These are phyloP conservation scores for Passer domesticus DNA, from an alignment of 2,113 vertebrate species.

Conservation along the genomic window DNA sequence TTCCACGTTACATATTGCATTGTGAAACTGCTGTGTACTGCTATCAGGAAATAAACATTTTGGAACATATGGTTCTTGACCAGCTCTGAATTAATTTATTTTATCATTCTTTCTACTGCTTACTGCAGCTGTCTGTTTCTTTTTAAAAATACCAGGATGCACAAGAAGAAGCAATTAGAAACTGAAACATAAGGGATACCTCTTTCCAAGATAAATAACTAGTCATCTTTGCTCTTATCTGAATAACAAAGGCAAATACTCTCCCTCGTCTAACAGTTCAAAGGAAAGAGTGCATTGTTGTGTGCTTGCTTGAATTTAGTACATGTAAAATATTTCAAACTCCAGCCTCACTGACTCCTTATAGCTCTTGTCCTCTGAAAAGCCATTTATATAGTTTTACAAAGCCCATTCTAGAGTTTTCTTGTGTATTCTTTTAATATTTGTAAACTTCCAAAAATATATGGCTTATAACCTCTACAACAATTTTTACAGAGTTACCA, in stretches of 20 bases:
- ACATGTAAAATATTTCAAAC: background rate
- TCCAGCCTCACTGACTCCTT: background rate
- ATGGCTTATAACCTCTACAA: background rate
- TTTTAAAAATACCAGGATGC: background rate
- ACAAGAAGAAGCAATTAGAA: slow-evolving; percentile 1
- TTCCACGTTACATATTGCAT: slow-evolving; percentile 32
- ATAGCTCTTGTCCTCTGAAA: background rate
- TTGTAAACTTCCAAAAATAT: background rate
- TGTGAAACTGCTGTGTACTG: slow-evolving; percentile 1
- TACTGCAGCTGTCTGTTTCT: background rate
- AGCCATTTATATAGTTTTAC: background rate
- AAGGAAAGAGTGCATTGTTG: background rate
- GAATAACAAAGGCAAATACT: background rate
- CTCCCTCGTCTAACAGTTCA: background rate
- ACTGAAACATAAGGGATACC: background rate
- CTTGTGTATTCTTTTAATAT: background rate
- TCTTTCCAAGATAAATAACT: background rate
- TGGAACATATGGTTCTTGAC: slow-evolving; percentile 9
- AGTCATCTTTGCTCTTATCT: background rate
- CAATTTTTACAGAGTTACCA: background rate
- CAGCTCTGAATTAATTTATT: slow-evolving; percentile 1
- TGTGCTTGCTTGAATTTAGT: background rate
- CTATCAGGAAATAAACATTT: slow-evolving; percentile 22
- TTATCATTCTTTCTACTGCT: background rate
- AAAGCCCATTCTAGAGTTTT: background rate